Base-by-base conservation (phyloP, 2,797 vertebrate genomes). In the Pseudopleuronectes americanus region DNA sequence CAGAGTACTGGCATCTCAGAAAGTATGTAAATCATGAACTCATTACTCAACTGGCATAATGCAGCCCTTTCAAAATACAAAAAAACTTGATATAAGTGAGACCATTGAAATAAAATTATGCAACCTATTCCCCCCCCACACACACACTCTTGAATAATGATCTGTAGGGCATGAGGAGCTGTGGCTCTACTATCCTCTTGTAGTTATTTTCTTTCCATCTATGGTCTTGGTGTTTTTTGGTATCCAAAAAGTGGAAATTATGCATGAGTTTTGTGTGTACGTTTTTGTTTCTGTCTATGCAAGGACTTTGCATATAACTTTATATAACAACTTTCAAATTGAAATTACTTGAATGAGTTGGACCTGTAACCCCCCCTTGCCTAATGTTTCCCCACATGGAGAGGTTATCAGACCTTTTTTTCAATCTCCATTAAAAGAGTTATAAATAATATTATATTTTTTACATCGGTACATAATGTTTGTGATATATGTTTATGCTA, bases 141-240 rank as follows among this genome's bases (percentile, higher is more conserved):
- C 54, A 72, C 71, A 77, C 31, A 68, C 53, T 75, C 70, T 77
- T 77, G 75, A 79, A 77, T 77, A 84, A 84, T 71, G 63, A 71
- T 71, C 51, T 53, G 33, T 21, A 8, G 67, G 52, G 58, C 76
- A 63, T 60, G 58, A 56, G 45, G 64, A 54, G 52, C 52, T 56
- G 24, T 51, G 43, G 57, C 67, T 75, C 51, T 4, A 31, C 47
- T 48, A 33, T 58, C 65, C 62, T 31, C 56, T 61, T 38, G 7
- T 47, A 48, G 19, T 71, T 77, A 60, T 28, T 74, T 28, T 62
- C 47, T 64, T 76, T 16, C 33, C 55, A 64, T 69, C 43, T 64
- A 43, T 57, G 60, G 43, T 43, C 21, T 68, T 60, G 61, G 3
- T 55, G 5, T 23, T 17, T 43, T 81, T 23, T 63, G 24, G 31